phyloP scores from a whole-genome alignment of 2,797 vertebrate species.

The Anomalospiza imberbis region DNA sequence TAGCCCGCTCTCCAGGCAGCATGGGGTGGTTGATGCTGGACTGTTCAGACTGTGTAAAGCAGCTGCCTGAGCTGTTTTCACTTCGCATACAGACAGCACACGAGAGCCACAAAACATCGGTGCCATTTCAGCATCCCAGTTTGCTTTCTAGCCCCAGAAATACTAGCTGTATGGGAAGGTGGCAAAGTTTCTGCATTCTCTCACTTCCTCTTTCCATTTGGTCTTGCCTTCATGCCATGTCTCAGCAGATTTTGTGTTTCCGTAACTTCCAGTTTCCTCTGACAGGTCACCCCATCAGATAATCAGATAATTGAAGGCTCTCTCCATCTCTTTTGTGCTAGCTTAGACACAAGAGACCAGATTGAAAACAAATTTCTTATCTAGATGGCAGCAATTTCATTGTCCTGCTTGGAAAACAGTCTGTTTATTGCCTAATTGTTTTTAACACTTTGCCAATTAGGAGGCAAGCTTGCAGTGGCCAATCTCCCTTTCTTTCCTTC shows the following conservation, averaged over 20 bases:
- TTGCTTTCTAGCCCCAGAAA: neutral
- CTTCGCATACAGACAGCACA: neutral
- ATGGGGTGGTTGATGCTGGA: fast-evolving
- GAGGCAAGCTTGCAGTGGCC: neutral
- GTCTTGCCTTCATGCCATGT: neutral
- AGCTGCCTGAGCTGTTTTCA: neutral
- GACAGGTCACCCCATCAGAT: neutral
- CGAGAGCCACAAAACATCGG: neutral
- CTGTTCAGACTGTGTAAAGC: neutral
- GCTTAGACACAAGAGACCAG: neutral
- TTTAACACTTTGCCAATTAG: neutral
- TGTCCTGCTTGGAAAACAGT: neutral
- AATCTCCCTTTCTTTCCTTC: neutral
- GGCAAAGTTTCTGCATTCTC: neutral
- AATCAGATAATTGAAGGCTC: neutral
- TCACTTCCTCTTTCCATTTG: neutral
- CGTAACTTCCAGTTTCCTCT: neutral
- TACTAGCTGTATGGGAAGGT: neutral
- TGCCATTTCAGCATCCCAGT: neutral
- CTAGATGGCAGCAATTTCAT: neutral
- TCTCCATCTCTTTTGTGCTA: neutral
- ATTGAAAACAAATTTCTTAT: neutral
- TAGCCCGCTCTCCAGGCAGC: neutral
- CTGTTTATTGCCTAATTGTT: neutral
- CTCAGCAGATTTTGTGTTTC: neutral